Conservation (phyloP, 2,888 invertebrate genomes). For the Erebia aethiops region DNA sequence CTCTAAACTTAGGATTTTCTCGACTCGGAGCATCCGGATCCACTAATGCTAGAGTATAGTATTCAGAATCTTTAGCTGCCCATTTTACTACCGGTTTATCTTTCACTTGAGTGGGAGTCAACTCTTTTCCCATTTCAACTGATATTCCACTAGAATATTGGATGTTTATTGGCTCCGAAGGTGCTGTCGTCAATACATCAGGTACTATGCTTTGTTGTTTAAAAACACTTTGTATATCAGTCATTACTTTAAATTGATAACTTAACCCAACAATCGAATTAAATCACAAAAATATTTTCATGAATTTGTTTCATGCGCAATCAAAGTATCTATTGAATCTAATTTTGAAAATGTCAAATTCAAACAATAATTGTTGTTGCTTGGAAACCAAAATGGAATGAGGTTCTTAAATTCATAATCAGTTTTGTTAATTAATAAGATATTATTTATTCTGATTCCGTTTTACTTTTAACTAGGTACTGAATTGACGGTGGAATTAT, state of each 20-base stretch:
- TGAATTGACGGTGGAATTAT: no score
- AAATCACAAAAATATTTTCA: neutral
- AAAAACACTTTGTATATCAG: constrained; percentile 59
- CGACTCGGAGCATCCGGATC: constrained; percentile 92
- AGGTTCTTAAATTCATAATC: neutral
- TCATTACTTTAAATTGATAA: constrained; percentile 45
- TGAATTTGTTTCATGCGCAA: neutral
- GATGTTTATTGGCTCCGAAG: constrained; percentile 76
- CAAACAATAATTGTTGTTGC: neutral
- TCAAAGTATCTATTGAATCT: neutral
- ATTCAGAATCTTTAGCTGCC: constrained; percentile 80
- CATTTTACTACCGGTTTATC: constrained; percentile 86
- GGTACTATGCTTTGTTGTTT: constrained; percentile 84
- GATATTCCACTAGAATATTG: constrained; percentile 75
- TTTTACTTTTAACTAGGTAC: no score
- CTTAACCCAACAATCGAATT: neutral
- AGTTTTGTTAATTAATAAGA: no score
- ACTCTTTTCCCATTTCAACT: constrained; percentile 85
- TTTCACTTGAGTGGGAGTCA: constrained; percentile 88
- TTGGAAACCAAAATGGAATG: neutral
- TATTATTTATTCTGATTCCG: no score
- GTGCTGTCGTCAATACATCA: constrained; percentile 85
- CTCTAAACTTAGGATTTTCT: constrained; percentile 85
- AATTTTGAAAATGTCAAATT: neutral
- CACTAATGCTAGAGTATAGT: constrained; percentile 85